Evolutionary conservation across 2,797 vertebrate genomes (phyloP).

Genomic region (Cirrhinus mrigala): DNA sequence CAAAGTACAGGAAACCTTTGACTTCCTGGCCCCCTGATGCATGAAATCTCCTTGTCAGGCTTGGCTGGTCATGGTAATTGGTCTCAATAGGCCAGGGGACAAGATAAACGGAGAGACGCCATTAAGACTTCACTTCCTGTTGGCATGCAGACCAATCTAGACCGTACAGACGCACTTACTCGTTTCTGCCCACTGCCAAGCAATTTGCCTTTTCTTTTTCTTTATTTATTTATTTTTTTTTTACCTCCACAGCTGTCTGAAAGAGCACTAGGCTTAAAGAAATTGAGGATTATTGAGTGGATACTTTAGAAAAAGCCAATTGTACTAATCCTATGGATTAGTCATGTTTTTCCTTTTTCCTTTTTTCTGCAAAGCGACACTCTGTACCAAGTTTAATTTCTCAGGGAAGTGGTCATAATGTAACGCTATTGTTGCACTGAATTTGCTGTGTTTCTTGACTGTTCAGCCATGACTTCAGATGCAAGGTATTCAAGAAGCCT

Average conservation of each 20-base stretch:
- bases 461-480: constrained; percentile 26
- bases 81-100: constrained; percentile 62
- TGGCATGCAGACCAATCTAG: constrained; percentile 53
- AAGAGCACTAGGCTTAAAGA: constrained; percentile 75
- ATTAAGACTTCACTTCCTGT: constrained; percentile 61
- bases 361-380: constrained; percentile 69
- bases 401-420: constrained; percentile 67
- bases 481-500: neutral
- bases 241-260: constrained; percentile 69
- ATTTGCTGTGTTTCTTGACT: constrained; percentile 36
- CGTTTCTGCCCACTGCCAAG: constrained; percentile 50
- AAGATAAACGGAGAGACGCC: constrained; percentile 54
- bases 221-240: constrained; percentile 3
- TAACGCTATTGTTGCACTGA: constrained; percentile 61
- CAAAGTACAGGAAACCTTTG: constrained; percentile 52
- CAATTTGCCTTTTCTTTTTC: constrained; percentile 54
- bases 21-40: constrained; percentile 59
- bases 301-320: constrained; percentile 76
- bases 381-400: constrained; percentile 72
- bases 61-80: constrained; percentile 66
- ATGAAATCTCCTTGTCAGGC: constrained; percentile 76
- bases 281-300: constrained; percentile 72
- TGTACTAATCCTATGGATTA: constrained; percentile 82
- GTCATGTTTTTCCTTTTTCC: constrained; percentile 71
- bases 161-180: constrained; percentile 42